These are phyloP conservation scores for Semaprochilodus insignis DNA, from an alignment of 2,797 vertebrate species.

Conservation along the genomic window DNA sequence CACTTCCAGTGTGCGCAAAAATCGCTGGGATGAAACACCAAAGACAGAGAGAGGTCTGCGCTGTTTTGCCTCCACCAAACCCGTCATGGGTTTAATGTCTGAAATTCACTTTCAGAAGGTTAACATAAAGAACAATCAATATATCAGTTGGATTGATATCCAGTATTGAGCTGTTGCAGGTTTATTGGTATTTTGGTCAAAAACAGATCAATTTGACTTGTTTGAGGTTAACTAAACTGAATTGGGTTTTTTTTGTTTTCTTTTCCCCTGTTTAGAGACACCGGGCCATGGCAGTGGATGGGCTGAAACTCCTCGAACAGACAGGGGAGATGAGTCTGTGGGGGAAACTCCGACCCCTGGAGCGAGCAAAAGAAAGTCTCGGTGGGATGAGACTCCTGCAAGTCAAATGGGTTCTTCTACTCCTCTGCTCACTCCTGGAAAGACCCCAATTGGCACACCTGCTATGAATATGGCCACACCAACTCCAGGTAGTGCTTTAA, in stretches of 20 bases:
- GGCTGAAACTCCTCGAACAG: slow-evolving; percentile 97
- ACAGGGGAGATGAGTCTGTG: slow-evolving; percentile 95
- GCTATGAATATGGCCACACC: slow-evolving; percentile 99
- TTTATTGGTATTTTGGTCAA: too few relatives aligned
- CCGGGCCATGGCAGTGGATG: slow-evolving; percentile 97
- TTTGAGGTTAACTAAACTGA: background rate
- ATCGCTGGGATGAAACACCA: slow-evolving; percentile 98
- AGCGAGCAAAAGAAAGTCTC: slow-evolving; percentile 96
- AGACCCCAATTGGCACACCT: slow-evolving; percentile 96
- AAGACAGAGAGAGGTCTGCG: slow-evolving; percentile 91
- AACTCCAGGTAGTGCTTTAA: slow-evolving; percentile 85
- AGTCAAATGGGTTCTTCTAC: slow-evolving; percentile 99
- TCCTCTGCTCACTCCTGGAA: slow-evolving; percentile 94
- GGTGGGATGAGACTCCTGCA: slow-evolving; percentile 98
- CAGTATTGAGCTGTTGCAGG: too few relatives aligned
- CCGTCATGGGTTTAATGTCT: background rate
- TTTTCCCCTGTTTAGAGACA: slow-evolving; percentile 80
- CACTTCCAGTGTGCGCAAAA: slow-evolving; percentile 95
- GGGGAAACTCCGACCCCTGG: slow-evolving; percentile 98
- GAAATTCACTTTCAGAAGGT: background rate
- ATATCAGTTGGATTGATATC: too few relatives aligned
- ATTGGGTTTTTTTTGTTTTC: background rate
- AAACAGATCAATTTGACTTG: too few relatives aligned
- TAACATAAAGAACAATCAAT: background rate
- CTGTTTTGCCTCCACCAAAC: background rate